These are phyloP conservation scores for Neelides folsomi DNA, from an alignment of 2,888 invertebrate genomes.

Conservation along the genomic window DNA sequence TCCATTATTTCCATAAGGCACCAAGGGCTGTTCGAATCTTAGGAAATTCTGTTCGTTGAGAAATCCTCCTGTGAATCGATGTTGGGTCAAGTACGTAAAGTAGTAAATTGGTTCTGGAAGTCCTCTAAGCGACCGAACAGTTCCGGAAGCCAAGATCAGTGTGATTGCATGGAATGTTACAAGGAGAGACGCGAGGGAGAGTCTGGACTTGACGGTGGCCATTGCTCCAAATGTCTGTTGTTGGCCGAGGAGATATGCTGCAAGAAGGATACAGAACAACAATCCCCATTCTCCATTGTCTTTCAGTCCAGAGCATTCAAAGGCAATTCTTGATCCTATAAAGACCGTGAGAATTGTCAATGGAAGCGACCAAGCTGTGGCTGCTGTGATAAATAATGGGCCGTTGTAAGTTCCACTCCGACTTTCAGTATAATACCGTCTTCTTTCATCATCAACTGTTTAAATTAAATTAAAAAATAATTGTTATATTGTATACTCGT, in stretches of 20 bases:
- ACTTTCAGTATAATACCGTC: constrained; percentile 80
- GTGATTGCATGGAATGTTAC: constrained; percentile 17
- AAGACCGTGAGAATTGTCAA: constrained; percentile 63
- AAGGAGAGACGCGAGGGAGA: constrained; percentile 62
- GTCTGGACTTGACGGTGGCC: constrained; percentile 63
- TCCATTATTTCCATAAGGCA: neutral
- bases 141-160: constrained; percentile 15
- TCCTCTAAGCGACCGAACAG: constrained; percentile 56
- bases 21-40: constrained; percentile 8
- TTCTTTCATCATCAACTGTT: constrained; percentile 43
- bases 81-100: constrained; percentile 62
- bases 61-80: constrained; percentile 63
- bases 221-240: constrained; percentile 69
- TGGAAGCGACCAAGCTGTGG: constrained; percentile 66
- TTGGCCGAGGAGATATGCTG: constrained; percentile 70
- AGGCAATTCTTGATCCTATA: constrained; percentile 45
- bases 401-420: constrained; percentile 81
- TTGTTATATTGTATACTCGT: too few relatives aligned
- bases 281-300: constrained; percentile 49
- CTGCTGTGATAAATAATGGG: constrained; percentile 64
- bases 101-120: constrained; percentile 70
- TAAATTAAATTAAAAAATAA: neutral
- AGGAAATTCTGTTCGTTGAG: constrained; percentile 51
- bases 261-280: constrained; percentile 62
- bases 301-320: constrained; percentile 43